Evolutionary conservation across 1,140 invertebrate genomes (phyloP).

Genomic region (Leptinotarsa lineolata): DNA sequence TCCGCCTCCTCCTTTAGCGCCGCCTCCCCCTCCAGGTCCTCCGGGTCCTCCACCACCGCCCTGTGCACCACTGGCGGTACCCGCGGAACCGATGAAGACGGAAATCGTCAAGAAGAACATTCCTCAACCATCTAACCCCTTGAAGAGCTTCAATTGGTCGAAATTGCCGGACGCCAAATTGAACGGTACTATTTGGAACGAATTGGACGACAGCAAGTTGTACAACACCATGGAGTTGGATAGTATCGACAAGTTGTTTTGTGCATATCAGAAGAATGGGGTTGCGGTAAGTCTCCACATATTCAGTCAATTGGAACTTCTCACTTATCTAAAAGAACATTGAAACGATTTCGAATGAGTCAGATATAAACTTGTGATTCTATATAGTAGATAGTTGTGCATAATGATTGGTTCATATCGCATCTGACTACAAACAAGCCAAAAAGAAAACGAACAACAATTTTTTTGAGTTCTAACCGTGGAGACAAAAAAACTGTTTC

Average conservation of each 20-base stretch:
- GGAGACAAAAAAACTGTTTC: too few species aligned
- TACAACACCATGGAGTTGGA: slow-evolving; percentile 91
- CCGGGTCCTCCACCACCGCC: slow-evolving; percentile 59
- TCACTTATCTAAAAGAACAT: too few species aligned
- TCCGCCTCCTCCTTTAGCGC: slow-evolving; percentile 63
- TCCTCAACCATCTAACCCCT: slow-evolving; percentile 86
- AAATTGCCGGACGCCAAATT: slow-evolving; percentile 88
- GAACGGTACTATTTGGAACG: slow-evolving; percentile 91
- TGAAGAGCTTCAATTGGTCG: slow-evolving; percentile 98
- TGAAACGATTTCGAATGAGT: too few species aligned
- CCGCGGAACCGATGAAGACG: slow-evolving; percentile 61
- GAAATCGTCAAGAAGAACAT: slow-evolving; percentile 70
- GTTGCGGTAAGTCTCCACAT: slow-evolving; percentile 63
- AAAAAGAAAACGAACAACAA: too few species aligned
- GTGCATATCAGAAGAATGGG: slow-evolving; percentile 91
- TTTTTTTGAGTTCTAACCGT: too few species aligned
- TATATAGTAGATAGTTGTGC: too few species aligned
- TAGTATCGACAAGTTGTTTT: slow-evolving; percentile 92
- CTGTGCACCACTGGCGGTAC: slow-evolving; percentile 62
- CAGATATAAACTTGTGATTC: too few species aligned
- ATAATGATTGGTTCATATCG: too few species aligned
- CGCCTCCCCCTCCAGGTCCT: slow-evolving; percentile 59
- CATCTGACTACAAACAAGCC: too few species aligned
- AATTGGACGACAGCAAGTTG: slow-evolving; percentile 89
- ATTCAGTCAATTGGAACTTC: not conserved